Conservation (phyloP, 2,113 vertebrate genomes). For the Leucopsar rothschildi region DNA sequence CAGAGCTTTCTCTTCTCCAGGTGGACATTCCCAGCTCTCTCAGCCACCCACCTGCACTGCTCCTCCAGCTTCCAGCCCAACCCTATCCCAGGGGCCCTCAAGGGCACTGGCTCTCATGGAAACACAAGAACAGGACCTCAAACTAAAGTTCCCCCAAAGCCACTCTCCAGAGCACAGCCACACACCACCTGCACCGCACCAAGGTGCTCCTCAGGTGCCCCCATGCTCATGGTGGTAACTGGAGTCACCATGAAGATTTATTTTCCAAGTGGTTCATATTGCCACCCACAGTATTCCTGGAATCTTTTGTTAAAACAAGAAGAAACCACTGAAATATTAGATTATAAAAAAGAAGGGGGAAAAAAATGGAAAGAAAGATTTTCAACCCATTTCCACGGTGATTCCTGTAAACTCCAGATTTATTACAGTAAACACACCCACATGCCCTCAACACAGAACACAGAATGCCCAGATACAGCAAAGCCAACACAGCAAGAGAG, state of each 20-base stretch:
- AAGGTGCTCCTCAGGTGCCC: not conserved
- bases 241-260: fast-evolving
- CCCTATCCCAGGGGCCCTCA: not conserved
- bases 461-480: fast-evolving
- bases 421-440: not conserved
- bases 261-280: not conserved
- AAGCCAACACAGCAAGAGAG: not conserved
- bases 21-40: not conserved
- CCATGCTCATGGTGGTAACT: fast-evolving
- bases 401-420: not conserved
- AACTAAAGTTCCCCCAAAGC: not conserved
- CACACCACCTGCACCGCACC: not conserved
- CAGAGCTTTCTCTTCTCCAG: not conserved
- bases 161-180: not conserved
- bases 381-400: not conserved
- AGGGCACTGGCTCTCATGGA: not conserved
- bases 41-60: not conserved
- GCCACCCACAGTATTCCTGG: not conserved
- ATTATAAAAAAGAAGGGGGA: not conserved
- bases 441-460: fast-evolving
- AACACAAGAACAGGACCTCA: not conserved
- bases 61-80: not conserved
- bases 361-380: not conserved
- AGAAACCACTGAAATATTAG: not conserved
- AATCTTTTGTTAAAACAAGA: not conserved